Base-by-base conservation (phyloP, 35 echinoderm and acorn worm species). In the Holothuria glaberrima region DNA sequence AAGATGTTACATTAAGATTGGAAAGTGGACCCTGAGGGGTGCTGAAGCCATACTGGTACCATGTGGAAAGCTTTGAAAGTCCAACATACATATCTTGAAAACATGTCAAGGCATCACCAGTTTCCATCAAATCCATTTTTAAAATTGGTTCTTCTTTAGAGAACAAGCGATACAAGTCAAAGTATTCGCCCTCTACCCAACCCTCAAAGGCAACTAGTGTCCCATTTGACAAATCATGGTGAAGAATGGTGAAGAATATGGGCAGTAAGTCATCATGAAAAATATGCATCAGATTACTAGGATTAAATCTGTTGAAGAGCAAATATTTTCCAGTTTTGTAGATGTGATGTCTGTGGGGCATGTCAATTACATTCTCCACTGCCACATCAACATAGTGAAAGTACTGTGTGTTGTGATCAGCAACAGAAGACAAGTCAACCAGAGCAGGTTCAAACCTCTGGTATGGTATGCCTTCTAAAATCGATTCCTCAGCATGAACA, bases 21-120 rank as follows among this genome's bases (percentile, higher is more conserved):
- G 64, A 21, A 30, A 99, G 13, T 22, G 93, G 88, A 46, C 97
- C 97, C 67, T 99, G 97, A 19, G 97, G 97, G 9, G 46, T 52
- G 9, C 89, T 50, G 71, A 99, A 99, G 18, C 97, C 97, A 93
- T 99, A 99, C 86, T 99, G 97, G 76, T 99, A 99, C 97, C 97
- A 99, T 9, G 69, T 88, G 58, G 97, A 90, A 5, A 46, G 27
- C 44, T 93, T 93, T 59, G 88, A 91, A 56, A 99, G 66, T 10
- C 97, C 97, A 31, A 99, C 77, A 57, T 88, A 92, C 5, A 80
- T 69, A n/a, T 93, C 93, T 45, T 94, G 83, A 59, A 99, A 99
- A 59, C 97, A 99, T 18, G 87, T 46, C 6, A 99, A 70, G 24
- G 45, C 31, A 63, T 71, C 44, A 54, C 50, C 50, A 14, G 50